phyloP scores from a whole-genome alignment of 2,888 invertebrate species.

The Hyppa rectilinea region DNA sequence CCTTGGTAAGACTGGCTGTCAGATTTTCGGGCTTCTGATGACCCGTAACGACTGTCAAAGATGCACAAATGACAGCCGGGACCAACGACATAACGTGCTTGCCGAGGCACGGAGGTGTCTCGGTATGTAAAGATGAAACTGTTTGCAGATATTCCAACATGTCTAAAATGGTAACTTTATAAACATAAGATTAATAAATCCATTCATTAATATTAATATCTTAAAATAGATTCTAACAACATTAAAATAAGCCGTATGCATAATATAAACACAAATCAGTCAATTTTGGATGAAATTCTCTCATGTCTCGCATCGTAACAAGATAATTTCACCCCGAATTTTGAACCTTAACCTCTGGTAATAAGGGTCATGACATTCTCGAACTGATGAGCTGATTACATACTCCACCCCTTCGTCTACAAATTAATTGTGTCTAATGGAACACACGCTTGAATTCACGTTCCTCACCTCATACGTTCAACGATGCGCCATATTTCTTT shows the following conservation, averaged over 20 bases:
- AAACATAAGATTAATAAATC: conserved; percentile 3
- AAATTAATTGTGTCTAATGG: conserved; percentile 85
- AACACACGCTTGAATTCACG: conserved; percentile 75
- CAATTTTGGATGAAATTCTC: conserved; percentile 65
- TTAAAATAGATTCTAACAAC: conserved; percentile 24
- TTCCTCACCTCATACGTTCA: conserved; percentile 41
- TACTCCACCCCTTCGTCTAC: conserved; percentile 67
- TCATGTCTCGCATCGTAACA: conserved; percentile 41
- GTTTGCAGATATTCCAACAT: too few species aligned
- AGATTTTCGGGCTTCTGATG: too few species aligned
- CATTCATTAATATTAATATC: conserved; percentile 33
- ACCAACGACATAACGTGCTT: too few species aligned
- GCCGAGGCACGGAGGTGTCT: too few species aligned
- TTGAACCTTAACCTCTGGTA: conserved; percentile 46
- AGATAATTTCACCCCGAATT: conserved; percentile 36
- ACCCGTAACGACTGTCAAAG: too few species aligned
- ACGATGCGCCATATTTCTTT: conserved; percentile 37
- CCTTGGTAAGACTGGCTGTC: too few species aligned
- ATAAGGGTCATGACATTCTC: conserved; percentile 51
- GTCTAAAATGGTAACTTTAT: neutral
- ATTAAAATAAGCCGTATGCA: conserved; percentile 46
- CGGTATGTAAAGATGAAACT: too few species aligned
- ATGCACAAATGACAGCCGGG: too few species aligned
- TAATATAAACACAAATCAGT: conserved; percentile 61
- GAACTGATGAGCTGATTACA: conserved; percentile 62